Percentiles rank a stretch among this genome's conserved stretches.
Evolutionary conservation across 2,888 invertebrate species (phyloP).

Genomic region (Steinernema scapterisci): DNA sequence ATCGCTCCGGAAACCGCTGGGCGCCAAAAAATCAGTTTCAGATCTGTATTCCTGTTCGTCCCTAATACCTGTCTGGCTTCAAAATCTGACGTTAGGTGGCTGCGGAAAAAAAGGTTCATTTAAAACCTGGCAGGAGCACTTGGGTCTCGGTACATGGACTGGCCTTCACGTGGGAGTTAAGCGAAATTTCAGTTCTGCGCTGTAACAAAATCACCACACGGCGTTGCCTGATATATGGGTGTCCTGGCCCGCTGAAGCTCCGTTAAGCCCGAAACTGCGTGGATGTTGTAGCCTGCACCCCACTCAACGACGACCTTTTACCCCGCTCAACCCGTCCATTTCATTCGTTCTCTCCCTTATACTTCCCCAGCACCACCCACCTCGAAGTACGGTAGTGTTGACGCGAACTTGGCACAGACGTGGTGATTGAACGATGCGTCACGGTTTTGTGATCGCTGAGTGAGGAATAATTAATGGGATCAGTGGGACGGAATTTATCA

Average conservation of each 20-base stretch:
- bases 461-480: slow-evolving; percentile 20
- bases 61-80: too few species aligned
- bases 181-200: background rate
- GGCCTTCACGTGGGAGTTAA: background rate
- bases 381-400: background rate
- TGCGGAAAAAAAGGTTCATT: too few species aligned
- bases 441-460: slow-evolving; percentile 23
- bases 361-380: background rate
- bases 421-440: slow-evolving; percentile 13
- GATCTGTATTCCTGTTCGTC: background rate
- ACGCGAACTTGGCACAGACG: background rate
- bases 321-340: background rate
- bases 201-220: slow-evolving; percentile 26
- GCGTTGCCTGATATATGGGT: slow-evolving; percentile 17
- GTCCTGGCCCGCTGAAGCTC: background rate
- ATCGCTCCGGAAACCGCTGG: slow-evolving; percentile 12
- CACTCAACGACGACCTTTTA: background rate
- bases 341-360: background rate
- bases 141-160: background rate
- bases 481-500: background rate
- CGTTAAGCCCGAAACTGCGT: background rate
- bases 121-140: background rate
- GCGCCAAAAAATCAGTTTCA: background rate
- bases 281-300: background rate
- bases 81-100: too few species aligned